phyloP scores from a whole-genome alignment of 2,888 invertebrate species.

The Ophion ellenae region DNA sequence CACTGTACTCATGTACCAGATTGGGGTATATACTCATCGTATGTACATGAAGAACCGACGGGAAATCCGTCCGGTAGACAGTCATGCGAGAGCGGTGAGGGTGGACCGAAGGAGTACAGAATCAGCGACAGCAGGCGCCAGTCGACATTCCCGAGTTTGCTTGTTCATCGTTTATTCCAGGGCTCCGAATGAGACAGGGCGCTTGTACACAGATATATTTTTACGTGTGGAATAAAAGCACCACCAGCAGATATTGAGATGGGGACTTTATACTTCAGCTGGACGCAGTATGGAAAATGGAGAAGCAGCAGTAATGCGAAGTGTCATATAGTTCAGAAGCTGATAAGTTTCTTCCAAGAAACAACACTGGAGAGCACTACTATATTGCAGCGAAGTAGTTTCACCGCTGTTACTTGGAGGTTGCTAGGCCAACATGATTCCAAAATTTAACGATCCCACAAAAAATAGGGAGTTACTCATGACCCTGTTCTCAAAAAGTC shows the following conservation, averaged over 20 bases:
- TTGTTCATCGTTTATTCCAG: slow-evolving; percentile 58
- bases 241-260: slow-evolving; percentile 56
- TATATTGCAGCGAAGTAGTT: neutral
- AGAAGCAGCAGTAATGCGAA: slow-evolving; percentile 23
- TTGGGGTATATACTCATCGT: slow-evolving; percentile 16
- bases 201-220: slow-evolving; percentile 39
- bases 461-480: no score
- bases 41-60: slow-evolving; percentile 4
- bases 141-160: slow-evolving; percentile 51
- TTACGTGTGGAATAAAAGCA: slow-evolving; percentile 39
- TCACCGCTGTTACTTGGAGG: neutral
- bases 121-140: slow-evolving; percentile 34
- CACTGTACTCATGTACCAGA: neutral
- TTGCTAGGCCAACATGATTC: neutral
- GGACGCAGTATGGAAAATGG: slow-evolving; percentile 18
- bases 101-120: slow-evolving; percentile 16
- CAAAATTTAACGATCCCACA: neutral
- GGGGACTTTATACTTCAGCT: slow-evolving; percentile 33
- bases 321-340: neutral
- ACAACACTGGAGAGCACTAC: neutral
- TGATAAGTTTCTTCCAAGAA: neutral
- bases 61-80: slow-evolving; percentile 38
- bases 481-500: no score
- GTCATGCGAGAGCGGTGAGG: slow-evolving; percentile 6
- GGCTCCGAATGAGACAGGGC: slow-evolving; percentile 31